Evolutionary conservation across 2,113 vertebrate genomes (phyloP), one percentile per base, ranked within the genome.

Genomic region (Pterocles burchelli): DNA sequence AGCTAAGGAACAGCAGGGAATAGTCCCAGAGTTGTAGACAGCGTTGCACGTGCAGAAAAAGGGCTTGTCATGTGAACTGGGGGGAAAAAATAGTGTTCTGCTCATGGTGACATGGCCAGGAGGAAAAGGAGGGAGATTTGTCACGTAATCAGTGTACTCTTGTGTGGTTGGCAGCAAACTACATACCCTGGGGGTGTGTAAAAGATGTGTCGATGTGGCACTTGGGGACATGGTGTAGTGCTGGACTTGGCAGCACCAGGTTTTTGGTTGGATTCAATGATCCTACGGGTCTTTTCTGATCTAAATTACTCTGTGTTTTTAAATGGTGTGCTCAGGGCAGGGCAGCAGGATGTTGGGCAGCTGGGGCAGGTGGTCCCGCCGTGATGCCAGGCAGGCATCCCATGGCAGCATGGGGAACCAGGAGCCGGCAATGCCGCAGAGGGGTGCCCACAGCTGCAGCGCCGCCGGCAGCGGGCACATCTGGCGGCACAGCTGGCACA

Each of bases 11-110:
- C 8, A 45, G 19, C 38, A 51, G 10, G 0, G 36, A 43, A 14
- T 21, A 41, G 17, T 59, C n/a, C 55, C 0, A 0, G 61, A 28
- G 33, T 8, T 24, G 9, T 17, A 49, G n/a, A 16, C 11, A 28
- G 25, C 3, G 0, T 7, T 17, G 20, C 41, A 51, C 43, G 7
- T 1, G 9, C 15, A 45, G 43, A 7, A 72, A 76, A 90, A 46
- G 21, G 21, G 10, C 5, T 76, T 65, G 29, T 63, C 31, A 10
- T 7, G 0, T 25, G 25, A 67, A 36, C 13, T 24, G 29, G 7
- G 10, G 24, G n/a, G 13, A 7, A 13, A 22, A 58, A 38, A 41
- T 9, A 5, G 0, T 1, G 5, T 46, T 79, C 8, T 55, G 31
- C 38, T 79, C 6, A 0, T 6, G 19, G 22, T 43, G 41, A 65